phyloP scores from a whole-genome alignment of 2,888 invertebrate genomes.

The Stenichneumon culpator region DNA sequence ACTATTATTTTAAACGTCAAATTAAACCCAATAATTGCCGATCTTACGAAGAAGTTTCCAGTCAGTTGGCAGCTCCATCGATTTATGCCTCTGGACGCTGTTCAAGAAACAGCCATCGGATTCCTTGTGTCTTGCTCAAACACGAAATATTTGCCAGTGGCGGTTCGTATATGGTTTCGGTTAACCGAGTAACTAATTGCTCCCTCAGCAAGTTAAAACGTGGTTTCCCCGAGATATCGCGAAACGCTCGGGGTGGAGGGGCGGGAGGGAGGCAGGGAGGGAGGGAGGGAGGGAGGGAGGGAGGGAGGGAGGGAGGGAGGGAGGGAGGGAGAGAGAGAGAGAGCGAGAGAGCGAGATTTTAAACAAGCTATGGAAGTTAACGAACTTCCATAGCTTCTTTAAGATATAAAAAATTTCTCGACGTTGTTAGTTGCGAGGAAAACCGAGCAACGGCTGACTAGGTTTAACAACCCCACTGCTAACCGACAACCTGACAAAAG shows the following conservation, averaged over 20 bases:
- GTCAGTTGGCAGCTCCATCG: slow-evolving; percentile 26
- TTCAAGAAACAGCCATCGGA: slow-evolving; percentile 19
- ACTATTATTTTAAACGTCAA: not conserved
- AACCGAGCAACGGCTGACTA: not conserved
- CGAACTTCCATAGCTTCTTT: too few species aligned
- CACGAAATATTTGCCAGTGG: slow-evolving; percentile 44
- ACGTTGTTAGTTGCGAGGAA: not conserved
- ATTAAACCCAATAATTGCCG: not conserved
- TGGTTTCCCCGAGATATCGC: slow-evolving; percentile 72
- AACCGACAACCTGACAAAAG: slow-evolving; percentile 30
- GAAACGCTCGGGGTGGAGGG: too few species aligned
- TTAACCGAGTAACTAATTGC: slow-evolving; percentile 79
- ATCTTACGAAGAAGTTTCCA: slow-evolving; percentile 39
- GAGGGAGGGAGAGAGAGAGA: too few species aligned
- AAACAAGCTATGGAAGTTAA: too few species aligned
- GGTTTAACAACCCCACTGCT: slow-evolving; percentile 11
- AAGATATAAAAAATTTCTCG: slow-evolving; percentile 15
- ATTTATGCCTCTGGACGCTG: slow-evolving; percentile 9
- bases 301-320: too few species aligned
- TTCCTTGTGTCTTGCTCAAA: slow-evolving; percentile 74
- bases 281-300: too few species aligned
- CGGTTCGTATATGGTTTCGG: slow-evolving; percentile 71
- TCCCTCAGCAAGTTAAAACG: slow-evolving; percentile 79
- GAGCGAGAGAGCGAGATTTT: too few species aligned
- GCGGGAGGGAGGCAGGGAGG: too few species aligned